A percentile compares a stretch with the other conserved stretches of the same genome.
Evolutionary conservation across 2,113 vertebrate species (phyloP).

Genomic region (Catagonus wagneri): DNA sequence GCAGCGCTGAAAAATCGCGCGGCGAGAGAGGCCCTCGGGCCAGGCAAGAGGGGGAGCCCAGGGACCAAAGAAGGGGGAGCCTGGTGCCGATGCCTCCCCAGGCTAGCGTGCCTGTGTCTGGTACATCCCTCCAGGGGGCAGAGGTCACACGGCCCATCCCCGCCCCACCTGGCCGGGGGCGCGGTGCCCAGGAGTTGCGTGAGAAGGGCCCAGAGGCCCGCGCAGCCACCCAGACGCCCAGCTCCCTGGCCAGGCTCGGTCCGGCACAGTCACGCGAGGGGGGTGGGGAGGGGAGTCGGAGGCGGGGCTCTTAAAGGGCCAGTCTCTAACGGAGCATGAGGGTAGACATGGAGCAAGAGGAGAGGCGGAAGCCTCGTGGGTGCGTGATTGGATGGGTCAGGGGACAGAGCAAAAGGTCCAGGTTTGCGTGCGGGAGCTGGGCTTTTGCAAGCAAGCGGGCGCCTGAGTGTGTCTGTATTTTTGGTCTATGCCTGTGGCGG

Average conservation of each 20-base stretch:
- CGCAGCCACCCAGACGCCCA: neutral
- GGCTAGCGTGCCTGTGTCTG: neutral
- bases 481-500: neutral
- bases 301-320: constrained; percentile 71
- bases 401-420: neutral
- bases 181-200: constrained; percentile 76
- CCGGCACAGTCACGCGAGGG: constrained; percentile 79
- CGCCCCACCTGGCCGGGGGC: constrained; percentile 49
- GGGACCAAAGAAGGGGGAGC: neutral
- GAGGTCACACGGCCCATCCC: constrained; percentile 51
- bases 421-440: constrained; percentile 62
- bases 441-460: neutral
- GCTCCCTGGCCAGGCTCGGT: constrained; percentile 19
- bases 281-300: neutral
- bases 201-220: constrained; percentile 72
- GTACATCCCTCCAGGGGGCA: neutral
- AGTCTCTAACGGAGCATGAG: neutral
- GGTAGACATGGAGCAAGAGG: neutral
- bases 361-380: neutral
- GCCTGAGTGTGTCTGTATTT: neutral
- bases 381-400: neutral
- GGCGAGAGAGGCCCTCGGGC: too few relatives aligned
- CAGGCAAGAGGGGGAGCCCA: neutral
- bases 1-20: neutral
- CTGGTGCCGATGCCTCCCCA: neutral